Conservation (phyloP, 2,113 vertebrate species). For the Boleophthalmus pectinirostris region DNA sequence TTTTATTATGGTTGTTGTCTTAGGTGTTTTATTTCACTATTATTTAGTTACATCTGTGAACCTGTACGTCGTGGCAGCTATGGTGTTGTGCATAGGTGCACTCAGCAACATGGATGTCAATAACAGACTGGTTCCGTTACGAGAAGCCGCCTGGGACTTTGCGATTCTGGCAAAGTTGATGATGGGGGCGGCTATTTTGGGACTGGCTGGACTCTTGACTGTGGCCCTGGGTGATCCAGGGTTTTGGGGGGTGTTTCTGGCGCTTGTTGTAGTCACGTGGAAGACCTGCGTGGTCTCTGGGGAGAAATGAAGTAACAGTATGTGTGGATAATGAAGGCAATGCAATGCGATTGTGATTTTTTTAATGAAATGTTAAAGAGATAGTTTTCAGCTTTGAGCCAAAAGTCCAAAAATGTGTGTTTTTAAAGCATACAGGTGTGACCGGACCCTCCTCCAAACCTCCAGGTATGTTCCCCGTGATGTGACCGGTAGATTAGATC, state of each 20-base stretch:
- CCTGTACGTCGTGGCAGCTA: neutral
- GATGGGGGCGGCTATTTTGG: conserved; percentile 3
- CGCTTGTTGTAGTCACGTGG: neutral
- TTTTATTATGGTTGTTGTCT: neutral
- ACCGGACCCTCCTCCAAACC: neutral
- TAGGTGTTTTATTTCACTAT: neutral
- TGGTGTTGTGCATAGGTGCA: neutral
- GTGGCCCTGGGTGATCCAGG: neutral
- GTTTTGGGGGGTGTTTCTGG: neutral
- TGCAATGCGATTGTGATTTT: neutral
- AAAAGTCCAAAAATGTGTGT: too few relatives aligned
- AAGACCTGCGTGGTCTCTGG: neutral
- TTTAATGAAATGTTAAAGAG: too few relatives aligned
- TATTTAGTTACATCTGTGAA: neutral
- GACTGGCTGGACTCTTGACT: neutral
- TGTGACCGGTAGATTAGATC: conserved; percentile 1
- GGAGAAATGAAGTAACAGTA: neutral
- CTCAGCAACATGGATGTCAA: neutral
- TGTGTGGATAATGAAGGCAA: neutral
- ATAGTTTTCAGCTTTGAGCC: too few relatives aligned
- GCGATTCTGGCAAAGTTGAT: neutral
- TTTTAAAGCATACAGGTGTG: neutral
- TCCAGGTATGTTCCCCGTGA: neutral
- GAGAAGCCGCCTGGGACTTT: neutral
- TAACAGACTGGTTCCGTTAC: too few relatives aligned